These are phyloP conservation scores for Muscina levida DNA, from an alignment of 2,888 invertebrate genomes.

Conservation along the genomic window DNA sequence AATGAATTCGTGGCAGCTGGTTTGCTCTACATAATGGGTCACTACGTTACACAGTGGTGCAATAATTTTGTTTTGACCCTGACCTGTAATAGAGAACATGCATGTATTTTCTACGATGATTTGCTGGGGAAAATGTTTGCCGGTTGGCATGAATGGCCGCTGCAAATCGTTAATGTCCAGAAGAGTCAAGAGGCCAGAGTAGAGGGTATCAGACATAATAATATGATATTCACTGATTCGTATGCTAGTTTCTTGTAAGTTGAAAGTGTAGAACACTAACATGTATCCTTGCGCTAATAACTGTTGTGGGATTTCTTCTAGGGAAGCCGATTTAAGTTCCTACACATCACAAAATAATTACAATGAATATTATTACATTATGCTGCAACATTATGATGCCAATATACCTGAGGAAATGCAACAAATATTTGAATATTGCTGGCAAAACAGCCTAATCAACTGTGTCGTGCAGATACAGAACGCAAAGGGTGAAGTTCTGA, in stretches of 20 bases:
- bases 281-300: no score
- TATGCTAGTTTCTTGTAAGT: conserved; percentile 59
- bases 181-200: conserved; percentile 7
- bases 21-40: conserved; percentile 70
- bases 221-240: conserved; percentile 60
- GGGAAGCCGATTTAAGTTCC: conserved; percentile 68
- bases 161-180: conserved; percentile 70
- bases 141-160: conserved; percentile 65
- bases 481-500: neutral
- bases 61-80: conserved; percentile 71
- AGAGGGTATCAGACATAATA: conserved; percentile 44
- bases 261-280: neutral
- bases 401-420: conserved; percentile 62
- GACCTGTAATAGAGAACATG: conserved; percentile 68
- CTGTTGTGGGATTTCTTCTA: no score
- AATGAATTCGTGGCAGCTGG: conserved; percentile 71
- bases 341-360: conserved; percentile 69
- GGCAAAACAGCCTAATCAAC: conserved; percentile 60
- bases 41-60: conserved; percentile 68
- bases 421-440: conserved; percentile 61
- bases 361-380: conserved; percentile 73
- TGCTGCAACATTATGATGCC: conserved; percentile 70
- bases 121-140: conserved; percentile 70
- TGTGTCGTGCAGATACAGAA: conserved; percentile 56
- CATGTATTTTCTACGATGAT: conserved; percentile 72